phyloP scores from a whole-genome alignment of 2,797 vertebrate species.

The Rhynchonycteris naso region DNA sequence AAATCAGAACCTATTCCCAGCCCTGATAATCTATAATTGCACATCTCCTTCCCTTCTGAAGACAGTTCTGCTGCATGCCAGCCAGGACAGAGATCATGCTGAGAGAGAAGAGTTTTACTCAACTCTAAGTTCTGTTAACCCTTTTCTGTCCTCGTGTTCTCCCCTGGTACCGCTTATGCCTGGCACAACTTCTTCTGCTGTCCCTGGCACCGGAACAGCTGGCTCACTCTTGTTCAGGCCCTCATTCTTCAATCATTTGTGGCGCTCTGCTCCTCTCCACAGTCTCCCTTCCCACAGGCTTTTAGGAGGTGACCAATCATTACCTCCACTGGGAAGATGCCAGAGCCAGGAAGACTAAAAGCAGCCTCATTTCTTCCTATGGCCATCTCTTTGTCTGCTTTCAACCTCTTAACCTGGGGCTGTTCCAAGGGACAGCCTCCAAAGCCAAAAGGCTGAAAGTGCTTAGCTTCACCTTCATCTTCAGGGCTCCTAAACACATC shows the following conservation, averaged over 20 bases:
- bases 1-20: neutral
- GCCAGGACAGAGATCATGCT: neutral
- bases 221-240: neutral
- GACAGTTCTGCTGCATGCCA: neutral
- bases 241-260: neutral
- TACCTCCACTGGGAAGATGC: neutral
- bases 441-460: neutral
- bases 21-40: neutral
- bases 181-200: neutral
- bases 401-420: neutral
- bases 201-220: neutral
- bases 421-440: neutral
- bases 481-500: neutral
- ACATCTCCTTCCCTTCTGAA: neutral
- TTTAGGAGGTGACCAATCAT: neutral
- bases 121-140: neutral
- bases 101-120: neutral
- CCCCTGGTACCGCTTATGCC: no score
- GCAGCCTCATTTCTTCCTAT: neutral
- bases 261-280: neutral
- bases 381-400: neutral
- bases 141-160: neutral
- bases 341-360: neutral
- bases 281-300: neutral
- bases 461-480: neutral